Percentiles rank a stretch among this genome's conserved stretches.
Evolutionary conservation across 64 coral and sea anemone genomes (phyloP).

Genomic region (Cladopsammia gracilis): DNA sequence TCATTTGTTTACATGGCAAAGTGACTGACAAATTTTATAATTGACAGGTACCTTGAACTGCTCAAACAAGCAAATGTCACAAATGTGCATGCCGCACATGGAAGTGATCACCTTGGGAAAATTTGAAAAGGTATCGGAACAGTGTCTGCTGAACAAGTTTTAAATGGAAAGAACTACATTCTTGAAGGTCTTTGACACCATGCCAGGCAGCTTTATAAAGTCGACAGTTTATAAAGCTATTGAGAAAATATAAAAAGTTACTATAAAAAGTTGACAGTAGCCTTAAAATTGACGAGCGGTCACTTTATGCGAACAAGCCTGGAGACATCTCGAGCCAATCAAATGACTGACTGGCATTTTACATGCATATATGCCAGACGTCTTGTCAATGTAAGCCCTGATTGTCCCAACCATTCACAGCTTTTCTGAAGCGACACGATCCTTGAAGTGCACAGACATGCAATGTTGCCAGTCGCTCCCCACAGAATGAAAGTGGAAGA

Average conservation of each 20-base stretch:
- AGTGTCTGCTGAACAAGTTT: constrained; percentile 9
- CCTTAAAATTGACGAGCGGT: constrained; percentile 41
- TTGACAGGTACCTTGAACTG: constrained; percentile 34
- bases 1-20: constrained; percentile 14
- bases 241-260: constrained; percentile 15
- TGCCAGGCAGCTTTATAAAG: constrained; percentile 57
- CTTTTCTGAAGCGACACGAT: constrained; percentile 27
- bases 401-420: constrained; percentile 1
- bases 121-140: constrained; percentile 24
- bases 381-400: constrained; percentile 42
- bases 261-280: constrained; percentile 47
- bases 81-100: not conserved
- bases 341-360: constrained; percentile 53
- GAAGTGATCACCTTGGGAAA: constrained; percentile 42
- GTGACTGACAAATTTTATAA: constrained; percentile 30
- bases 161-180: not conserved
- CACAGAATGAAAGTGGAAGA: constrained; percentile 1
- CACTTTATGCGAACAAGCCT: constrained; percentile 34
- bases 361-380: constrained; percentile 57
- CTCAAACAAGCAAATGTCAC: not conserved
- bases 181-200: constrained; percentile 50
- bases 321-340: constrained; percentile 57
- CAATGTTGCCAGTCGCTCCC: constrained; percentile 14
- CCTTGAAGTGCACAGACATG: constrained; percentile 32
- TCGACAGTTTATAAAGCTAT: constrained; percentile 57